Base-by-base conservation (phyloP, 2,888 invertebrate species). In the Archaeoteleia sp. region DNA sequence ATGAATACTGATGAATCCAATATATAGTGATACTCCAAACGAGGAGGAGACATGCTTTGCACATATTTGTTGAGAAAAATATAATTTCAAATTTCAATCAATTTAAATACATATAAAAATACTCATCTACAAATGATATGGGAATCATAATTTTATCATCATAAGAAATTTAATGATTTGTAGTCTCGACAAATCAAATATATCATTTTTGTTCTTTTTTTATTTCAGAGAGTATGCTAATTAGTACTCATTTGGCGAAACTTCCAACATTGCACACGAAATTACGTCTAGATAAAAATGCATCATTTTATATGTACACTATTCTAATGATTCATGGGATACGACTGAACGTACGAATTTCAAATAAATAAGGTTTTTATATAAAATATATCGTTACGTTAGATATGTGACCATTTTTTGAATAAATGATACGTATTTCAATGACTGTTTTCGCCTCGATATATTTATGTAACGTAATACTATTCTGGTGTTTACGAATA, bases 211-310 rank as follows among this genome's bases (percentile, higher is more conserved):
- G 27, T 23, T 37, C 42, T 46, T 32, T 37, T 39, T 48, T 13
- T 35, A 46, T 43, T 49, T 39, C 40, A 55, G 60, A 48, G 49
- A 67, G 37, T 57, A 55, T 55, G 55, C 55, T 61, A 67, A 67
- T 51, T 51, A 48, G 61, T 61, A 61, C 37, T 61, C 61, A 46
- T 57, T 61, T 61, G 51, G 61, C 61, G 42, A 57, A 67, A 67
- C 45, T 42, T 48, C n/a, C 37, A 51, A 55, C 49, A 43, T 40
- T 54, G 9, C 51, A 68, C 53, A 27, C 43, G 54, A 29, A 68
- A 60, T 43, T 27, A 66, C 35, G 34, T 34, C 20, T 20, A 23
- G 14, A 20, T 34, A 32, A 46, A 46, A 29, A 49, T 14, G 40
- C 51, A 54, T 32, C n/a, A 45, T 51, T 34, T 45, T 57, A 48